Percentiles rank a stretch among this genome's conserved stretches.
These are phyloP conservation scores for Neopipo cinnamomea DNA, from an alignment of 2,113 vertebrate genomes.

Conservation along the genomic window DNA sequence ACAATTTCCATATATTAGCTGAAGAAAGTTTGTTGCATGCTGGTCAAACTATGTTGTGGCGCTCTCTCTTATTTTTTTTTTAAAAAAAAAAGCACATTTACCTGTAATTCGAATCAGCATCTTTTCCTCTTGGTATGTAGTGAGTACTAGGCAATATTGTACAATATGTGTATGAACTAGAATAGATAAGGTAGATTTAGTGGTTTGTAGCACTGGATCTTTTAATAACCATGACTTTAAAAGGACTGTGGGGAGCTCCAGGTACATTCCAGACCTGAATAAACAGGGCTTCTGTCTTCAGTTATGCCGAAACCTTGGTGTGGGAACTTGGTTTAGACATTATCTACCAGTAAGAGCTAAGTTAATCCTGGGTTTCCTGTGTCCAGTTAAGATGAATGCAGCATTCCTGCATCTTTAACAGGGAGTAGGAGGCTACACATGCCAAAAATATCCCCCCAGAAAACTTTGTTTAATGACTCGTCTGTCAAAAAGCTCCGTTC, in stretches of 20 bases:
- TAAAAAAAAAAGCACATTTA: constrained; percentile 69
- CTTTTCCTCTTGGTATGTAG: constrained; percentile 70
- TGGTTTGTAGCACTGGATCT: constrained; percentile 70
- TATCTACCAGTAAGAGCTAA: not conserved
- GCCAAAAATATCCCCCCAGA: not conserved
- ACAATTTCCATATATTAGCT: constrained; percentile 60
- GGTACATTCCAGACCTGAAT: constrained; percentile 39
- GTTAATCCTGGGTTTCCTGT: not conserved
- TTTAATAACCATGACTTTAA: constrained; percentile 64
- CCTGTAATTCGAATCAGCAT: constrained; percentile 59
- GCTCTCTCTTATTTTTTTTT: constrained; percentile 31
- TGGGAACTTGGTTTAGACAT: not conserved
- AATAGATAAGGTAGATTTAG: constrained; percentile 74
- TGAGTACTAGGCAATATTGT: constrained; percentile 70
- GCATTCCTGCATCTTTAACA: not conserved
- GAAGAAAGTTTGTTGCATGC: constrained; percentile 71
- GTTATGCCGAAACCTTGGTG: not conserved
- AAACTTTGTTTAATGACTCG: not conserved
- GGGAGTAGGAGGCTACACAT: not conserved
- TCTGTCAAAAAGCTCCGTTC: not conserved
- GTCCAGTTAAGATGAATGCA: not conserved
- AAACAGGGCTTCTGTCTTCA: constrained; percentile 18
- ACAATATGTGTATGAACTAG: constrained; percentile 70
- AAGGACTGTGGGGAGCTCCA: constrained; percentile 33
- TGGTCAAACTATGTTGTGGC: constrained; percentile 63